Base-by-base conservation (phyloP, 30 jellyfish, hydroid and myxozoan species). In the Aurelia sp. region DNA sequence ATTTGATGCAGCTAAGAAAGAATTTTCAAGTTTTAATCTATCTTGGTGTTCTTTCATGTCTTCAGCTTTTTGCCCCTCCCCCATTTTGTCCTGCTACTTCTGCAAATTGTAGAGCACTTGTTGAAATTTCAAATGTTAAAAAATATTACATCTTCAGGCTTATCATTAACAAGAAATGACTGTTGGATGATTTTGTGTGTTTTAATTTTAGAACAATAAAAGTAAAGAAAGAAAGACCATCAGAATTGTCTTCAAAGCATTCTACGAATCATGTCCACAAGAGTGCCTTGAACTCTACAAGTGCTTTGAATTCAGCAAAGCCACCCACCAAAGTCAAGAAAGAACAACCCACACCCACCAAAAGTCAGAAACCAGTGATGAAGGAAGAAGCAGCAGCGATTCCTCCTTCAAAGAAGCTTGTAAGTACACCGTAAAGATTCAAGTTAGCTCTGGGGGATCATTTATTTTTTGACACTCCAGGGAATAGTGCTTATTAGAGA, bases 261-360 rank as follows among this genome's bases (percentile, higher is more conserved):
- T 21, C 60, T 20, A 2, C 53, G 2, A 71, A 44, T 41, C 38
- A 35, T 15, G 27, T 74, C 0, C 67, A 21, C 2, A 70, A 67
- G 58, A 70, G 68, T 72, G 93, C 87, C 16, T 57, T 70, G 82
- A 66, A 70, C 52, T 71, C 93, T 3, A 55, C 93, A 60, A 78
- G 89, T 78, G 80, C 80, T 6, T 47, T 62, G 35, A 78, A 78
- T 47, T 78, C 89, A 33, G 40, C 66, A 27, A 50, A 35, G 22
- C 78, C 89, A 13, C 87, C 93, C 47, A 12, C 66, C 21, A 72
- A 72, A 52, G 83, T 84, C 65, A 84, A 84, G 44, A 17, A 62
- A 13, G 93, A 72, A 40, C 82, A 12, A 44, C 55, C 55, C 55
- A 44, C 55, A 0, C 55, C 55, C 55, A 44, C 38, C 10, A 88